Base-by-base conservation (phyloP, 2,797 vertebrate genomes). In the Moxostoma hubbsi region DNA sequence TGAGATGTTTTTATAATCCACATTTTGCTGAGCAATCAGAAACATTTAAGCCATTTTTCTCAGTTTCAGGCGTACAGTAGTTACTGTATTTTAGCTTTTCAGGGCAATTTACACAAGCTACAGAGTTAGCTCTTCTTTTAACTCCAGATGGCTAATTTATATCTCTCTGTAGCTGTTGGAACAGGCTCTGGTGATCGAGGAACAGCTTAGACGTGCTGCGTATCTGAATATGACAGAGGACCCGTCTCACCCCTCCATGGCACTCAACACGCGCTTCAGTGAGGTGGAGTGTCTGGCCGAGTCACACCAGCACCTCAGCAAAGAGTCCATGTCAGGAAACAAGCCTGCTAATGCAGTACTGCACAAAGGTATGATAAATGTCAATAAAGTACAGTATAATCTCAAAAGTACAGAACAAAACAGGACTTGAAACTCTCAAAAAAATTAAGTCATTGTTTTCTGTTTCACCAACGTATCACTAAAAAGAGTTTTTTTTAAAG, bases 171-270 rank as follows among this genome's bases (percentile, higher is more conserved):
- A 99, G 98, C 92, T 99, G 58, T 85, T 99, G 84, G 98, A 99
- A 91, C 98, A 99, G 88, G 98, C 98, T 0, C 83, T 99, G 88
- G 98, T 99, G 85, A 99, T 99, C 0, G 98, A 99, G 90, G 98
- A 99, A 79, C 98, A 99, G 92, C 69, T 99, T 77, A 94, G 98
- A 75, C 92, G 98, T 84, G 98, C 98, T 0, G 98, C 98, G 1
- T 99, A 99, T 64, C 92, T 99, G 77, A 99, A 99, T 90, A 99
- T 99, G 98, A 98, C 97, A 0, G 97, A 99, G 86, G 97, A 99
- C 87, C 96, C 97, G 0, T 96, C 97, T 10, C 97, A 99, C 87
- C 97, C 98, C 2, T 98, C 97, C 55, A 99, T 99, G 98, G 97
- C 98, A 65, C 96, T 99, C 73, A 99, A 99, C 88, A 99, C 97